Evolutionary conservation across 2,888 invertebrate species (phyloP), one percentile per base, ranked within the genome.

Genomic region (Octonoba sinensis): DNA sequence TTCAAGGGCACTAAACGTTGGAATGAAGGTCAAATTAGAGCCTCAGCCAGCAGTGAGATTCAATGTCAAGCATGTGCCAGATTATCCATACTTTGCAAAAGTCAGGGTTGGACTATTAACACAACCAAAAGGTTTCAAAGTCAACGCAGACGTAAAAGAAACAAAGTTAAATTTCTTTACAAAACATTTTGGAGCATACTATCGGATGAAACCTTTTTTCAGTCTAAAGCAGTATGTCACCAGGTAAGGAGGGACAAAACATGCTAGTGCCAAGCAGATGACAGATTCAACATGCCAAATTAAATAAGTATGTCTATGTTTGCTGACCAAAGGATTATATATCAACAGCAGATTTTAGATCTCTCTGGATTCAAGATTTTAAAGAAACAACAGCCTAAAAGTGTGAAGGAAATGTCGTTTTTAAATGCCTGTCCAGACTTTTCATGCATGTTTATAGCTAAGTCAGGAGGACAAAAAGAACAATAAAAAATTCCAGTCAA

Each of bases 171-270:
- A 82, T n/a, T 70, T 82, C 44, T 74, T 82, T 18, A 24, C 82
- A 3, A 82, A 82, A 36, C 56, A 65, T n/a, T 49, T 82, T 0
- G 66, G 47, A 27, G 75, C 75, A 6, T 56, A 75, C 27, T 82
- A 62, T 46, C 70, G 64, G 47, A 57, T 82, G 16, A 75, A 82
- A 27, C 82, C 82, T 16, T 82, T 82, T 65, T 76, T 82, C 22
- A 75, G 65, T 46, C 46, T 82, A 66, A 75, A 82, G 27, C 82
- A 82, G 27, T 82, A 76, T 57, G 71, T 82, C 0, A 75, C 75
- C 1, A 69, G 64, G 20, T 81, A 71, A 78, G 8, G 15, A 54
- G 36, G 6, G 36, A 36, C 11, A 36, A 36, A 36, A 36, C 11
- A 36, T 36, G 36, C 36, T 36, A 8, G 36, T 36, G 36, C 36